These are phyloP conservation scores for Cydia strobilella DNA, from an alignment of 1,140 invertebrate species.

Conservation along the genomic window DNA sequence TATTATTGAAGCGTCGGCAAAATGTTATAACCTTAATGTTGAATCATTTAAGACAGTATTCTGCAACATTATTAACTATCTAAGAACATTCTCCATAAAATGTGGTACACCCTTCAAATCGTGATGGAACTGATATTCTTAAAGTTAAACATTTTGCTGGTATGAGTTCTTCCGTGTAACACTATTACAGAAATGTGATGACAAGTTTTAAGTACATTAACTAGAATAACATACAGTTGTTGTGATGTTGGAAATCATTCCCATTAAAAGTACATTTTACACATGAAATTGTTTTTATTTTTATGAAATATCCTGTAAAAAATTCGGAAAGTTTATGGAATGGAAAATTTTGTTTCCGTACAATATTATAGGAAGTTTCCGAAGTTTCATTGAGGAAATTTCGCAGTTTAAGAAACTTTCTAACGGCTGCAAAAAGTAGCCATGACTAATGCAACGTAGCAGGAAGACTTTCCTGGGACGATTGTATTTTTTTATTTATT, in stretches of 20 bases:
- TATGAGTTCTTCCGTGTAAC: slow-evolving; percentile 1
- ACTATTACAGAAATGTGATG: slow-evolving; percentile 33
- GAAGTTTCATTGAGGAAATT: no score
- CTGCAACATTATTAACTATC: no score
- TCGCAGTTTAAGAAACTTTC: no score
- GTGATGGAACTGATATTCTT: neutral
- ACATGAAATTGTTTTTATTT: slow-evolving; percentile 59
- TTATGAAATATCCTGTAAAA: slow-evolving; percentile 1
- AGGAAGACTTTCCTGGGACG: no score
- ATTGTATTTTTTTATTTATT: no score
- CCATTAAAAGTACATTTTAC: slow-evolving; percentile 77
- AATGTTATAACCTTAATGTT: neutral
- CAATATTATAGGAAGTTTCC: no score
- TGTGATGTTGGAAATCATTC: slow-evolving; percentile 74
- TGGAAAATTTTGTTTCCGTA: neutral
- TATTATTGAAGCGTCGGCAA: neutral
- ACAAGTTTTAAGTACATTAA: slow-evolving; percentile 34
- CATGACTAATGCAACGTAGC: no score
- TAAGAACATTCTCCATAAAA: no score
- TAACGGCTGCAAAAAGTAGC: no score
- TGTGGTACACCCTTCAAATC: no score
- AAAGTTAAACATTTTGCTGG: neutral
- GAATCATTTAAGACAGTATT: neutral
- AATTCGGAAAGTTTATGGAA: neutral
- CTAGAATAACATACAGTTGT: slow-evolving; percentile 51